A percentile compares a stretch with the other conserved stretches of the same genome.
Conservation (phyloP, 2,113 vertebrate species). For the Peromyscus leucopus region DNA sequence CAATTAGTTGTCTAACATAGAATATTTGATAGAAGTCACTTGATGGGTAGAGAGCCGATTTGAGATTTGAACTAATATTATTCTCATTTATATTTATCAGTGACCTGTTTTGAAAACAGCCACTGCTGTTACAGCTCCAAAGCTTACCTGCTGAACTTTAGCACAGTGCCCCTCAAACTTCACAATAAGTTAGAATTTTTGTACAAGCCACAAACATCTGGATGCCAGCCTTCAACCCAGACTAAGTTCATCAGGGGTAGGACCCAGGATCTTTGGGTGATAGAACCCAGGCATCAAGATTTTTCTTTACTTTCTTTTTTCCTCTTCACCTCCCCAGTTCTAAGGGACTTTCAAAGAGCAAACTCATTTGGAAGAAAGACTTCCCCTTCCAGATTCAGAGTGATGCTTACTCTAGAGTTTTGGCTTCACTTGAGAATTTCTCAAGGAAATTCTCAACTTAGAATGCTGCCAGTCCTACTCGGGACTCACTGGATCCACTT, state of each 20-base stretch:
- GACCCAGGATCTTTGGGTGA: not conserved
- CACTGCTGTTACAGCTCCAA: not conserved
- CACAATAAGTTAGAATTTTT: not conserved
- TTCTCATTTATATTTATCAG: slow-evolving; percentile 25
- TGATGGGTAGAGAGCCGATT: not conserved
- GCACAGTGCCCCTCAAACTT: slow-evolving; percentile 2
- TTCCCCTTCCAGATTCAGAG: not conserved
- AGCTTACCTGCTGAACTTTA: not conserved
- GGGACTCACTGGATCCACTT: not conserved
- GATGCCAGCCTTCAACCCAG: not conserved
- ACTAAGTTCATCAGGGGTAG: not conserved
- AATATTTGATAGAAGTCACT: slow-evolving; percentile 27
- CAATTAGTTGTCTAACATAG: slow-evolving; percentile 44
- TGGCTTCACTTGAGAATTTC: not conserved
- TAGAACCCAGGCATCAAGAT: not conserved
- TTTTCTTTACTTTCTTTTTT: not conserved
- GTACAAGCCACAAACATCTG: not conserved
- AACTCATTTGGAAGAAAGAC: not conserved
- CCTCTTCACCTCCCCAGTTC: not conserved
- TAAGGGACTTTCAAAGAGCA: not conserved
- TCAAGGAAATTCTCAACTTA: no score
- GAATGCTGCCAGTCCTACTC: not conserved
- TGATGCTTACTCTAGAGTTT: not conserved
- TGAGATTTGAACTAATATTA: slow-evolving; percentile 57
- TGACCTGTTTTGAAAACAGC: slow-evolving; percentile 29